phyloP scores from a whole-genome alignment of 2,888 invertebrate genomes.

The Tinea trinotella region DNA sequence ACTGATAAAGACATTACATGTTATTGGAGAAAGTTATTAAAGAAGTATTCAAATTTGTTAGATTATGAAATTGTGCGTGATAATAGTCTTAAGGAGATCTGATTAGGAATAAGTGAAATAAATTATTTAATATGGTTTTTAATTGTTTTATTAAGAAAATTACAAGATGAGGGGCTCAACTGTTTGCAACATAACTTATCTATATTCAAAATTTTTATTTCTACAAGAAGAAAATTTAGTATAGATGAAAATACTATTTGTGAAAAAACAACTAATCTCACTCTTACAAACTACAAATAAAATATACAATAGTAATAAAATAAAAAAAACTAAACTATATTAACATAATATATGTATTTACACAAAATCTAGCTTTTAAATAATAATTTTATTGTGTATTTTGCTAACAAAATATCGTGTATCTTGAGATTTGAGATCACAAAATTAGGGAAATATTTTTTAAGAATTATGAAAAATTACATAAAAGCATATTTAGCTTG shows the following conservation, averaged over 20 bases:
- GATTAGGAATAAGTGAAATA: background rate
- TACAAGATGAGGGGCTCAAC: too few species aligned
- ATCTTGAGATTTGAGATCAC: background rate
- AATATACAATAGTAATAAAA: background rate
- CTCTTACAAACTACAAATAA: background rate
- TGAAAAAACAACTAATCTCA: background rate
- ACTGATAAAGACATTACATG: conserved; percentile 86
- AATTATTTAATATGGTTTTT: background rate
- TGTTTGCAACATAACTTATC: too few species aligned
- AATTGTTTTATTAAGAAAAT: background rate
- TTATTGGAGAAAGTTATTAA: conserved; percentile 88
- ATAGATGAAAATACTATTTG: too few species aligned
- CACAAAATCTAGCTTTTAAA: background rate
- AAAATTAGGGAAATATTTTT: background rate
- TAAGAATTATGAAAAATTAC: background rate
- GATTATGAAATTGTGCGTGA: conserved; percentile 76
- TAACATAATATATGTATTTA: background rate
- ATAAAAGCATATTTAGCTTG: background rate
- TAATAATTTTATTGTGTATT: background rate
- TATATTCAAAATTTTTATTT: too few species aligned
- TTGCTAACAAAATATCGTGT: background rate
- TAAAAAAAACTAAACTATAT: background rate
- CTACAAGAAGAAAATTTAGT: too few species aligned
- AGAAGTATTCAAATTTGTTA: conserved; percentile 80
- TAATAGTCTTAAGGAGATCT: conserved; percentile 24